phyloP scores from a whole-genome alignment of 2,797 vertebrate genomes.

The Alfaro cultratus region DNA sequence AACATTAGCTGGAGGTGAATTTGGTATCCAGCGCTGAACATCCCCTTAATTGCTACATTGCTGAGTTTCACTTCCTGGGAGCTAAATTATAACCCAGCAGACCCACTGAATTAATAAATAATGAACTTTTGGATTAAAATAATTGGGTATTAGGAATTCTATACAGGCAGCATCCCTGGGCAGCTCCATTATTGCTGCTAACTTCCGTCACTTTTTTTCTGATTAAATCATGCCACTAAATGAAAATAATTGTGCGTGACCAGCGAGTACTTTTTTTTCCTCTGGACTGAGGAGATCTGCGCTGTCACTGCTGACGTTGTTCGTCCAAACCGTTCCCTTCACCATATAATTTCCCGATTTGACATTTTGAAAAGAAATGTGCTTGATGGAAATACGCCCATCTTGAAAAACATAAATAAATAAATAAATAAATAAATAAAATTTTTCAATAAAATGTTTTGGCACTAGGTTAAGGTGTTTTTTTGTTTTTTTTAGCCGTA shows the following conservation, averaged over 20 bases:
- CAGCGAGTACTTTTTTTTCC: neutral
- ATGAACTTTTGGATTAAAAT: slow-evolving; percentile 66
- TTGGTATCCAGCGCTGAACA: slow-evolving; percentile 67
- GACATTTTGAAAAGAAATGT: too few species aligned
- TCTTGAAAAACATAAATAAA: too few species aligned
- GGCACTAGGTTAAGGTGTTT: too few species aligned
- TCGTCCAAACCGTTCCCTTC: neutral
- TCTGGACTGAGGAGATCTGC: neutral
- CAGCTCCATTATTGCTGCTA: slow-evolving; percentile 45
- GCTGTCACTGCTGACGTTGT: neutral
- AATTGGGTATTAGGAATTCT: slow-evolving; percentile 57
- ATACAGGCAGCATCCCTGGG: slow-evolving; percentile 36
- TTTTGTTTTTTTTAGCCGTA: too few species aligned
- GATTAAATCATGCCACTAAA: slow-evolving; percentile 39
- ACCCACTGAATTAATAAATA: slow-evolving; percentile 69
- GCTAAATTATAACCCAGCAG: slow-evolving; percentile 74
- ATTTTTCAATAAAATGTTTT: too few species aligned
- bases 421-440: too few species aligned
- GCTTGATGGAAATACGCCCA: too few species aligned
- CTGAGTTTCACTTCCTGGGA: slow-evolving; percentile 69
- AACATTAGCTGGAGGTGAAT: slow-evolving; percentile 80
- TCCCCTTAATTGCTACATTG: slow-evolving; percentile 72
- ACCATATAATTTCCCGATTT: too few species aligned
- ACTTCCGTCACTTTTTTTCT: slow-evolving; percentile 36
- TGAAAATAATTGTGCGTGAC: slow-evolving; percentile 20